Evolutionary conservation across 2,797 vertebrate species (phyloP).

Genomic region (Syngnathus acus): DNA sequence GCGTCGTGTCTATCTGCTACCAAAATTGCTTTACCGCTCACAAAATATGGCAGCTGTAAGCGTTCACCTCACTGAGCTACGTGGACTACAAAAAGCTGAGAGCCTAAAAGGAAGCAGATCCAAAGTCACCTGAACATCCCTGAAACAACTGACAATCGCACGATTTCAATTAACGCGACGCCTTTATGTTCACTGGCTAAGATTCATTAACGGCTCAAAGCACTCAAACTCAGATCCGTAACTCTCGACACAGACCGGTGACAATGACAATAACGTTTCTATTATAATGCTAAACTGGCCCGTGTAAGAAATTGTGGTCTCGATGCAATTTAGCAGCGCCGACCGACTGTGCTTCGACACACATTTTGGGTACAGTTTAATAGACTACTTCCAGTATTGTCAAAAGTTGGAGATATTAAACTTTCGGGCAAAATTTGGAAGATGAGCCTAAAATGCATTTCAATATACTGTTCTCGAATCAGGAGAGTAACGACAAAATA

Average conservation of each 20-base stretch:
- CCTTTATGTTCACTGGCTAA: not conserved
- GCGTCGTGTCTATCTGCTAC: constrained; percentile 30
- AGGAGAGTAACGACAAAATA: no score
- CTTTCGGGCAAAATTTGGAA: not conserved
- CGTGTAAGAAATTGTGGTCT: not conserved
- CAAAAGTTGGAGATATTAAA: not conserved
- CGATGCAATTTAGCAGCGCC: not conserved
- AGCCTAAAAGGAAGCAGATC: not conserved
- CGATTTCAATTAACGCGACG: not conserved
- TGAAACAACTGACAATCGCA: not conserved
- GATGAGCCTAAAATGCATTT: not conserved
- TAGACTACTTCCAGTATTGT: not conserved
- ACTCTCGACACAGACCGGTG: not conserved
- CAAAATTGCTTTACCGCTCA: constrained; percentile 39
- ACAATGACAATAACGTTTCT: not conserved
- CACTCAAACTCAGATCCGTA: no score
- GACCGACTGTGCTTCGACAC: not conserved
- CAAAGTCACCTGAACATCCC: constrained; percentile 8
- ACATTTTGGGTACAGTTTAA: not conserved
- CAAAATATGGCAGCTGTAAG: constrained; percentile 33
- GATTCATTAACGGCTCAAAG: not conserved
- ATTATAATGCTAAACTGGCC: not conserved
- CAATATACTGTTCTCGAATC: no score
- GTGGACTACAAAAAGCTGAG: constrained; percentile 10
- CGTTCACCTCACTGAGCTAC: constrained; percentile 17